A percentile compares a stretch with the other conserved stretches of the same genome.
These are phyloP conservation scores for Colostygia pectinataria DNA, from an alignment of 2,888 invertebrate species.

Conservation along the genomic window DNA sequence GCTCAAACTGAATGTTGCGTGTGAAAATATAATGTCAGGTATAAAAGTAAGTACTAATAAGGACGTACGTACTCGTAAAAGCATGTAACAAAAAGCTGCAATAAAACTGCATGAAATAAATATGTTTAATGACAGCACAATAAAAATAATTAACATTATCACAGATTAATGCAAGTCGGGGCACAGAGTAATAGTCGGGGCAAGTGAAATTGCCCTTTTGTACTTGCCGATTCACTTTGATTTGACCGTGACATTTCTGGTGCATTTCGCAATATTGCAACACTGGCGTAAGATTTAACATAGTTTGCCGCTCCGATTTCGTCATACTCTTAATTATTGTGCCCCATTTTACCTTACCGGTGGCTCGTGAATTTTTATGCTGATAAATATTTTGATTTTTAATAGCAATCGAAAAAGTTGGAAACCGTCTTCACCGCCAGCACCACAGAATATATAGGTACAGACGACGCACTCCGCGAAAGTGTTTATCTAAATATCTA, in stretches of 20 bases:
- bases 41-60: too few species aligned
- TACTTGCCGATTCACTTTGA: conserved; percentile 54
- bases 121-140: conserved; percentile 20
- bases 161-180: conserved; percentile 16
- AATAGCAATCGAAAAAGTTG: too few species aligned
- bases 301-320: conserved; percentile 63
- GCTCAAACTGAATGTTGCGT: too few species aligned
- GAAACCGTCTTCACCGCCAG: too few species aligned
- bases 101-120: conserved; percentile 32
- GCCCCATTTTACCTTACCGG: conserved; percentile 21
- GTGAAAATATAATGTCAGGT: too few species aligned
- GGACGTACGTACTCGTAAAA: too few species aligned
- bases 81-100: background rate
- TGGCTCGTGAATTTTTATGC: conserved; percentile 11
- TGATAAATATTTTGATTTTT: background rate
- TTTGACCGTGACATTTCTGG: conserved; percentile 72
- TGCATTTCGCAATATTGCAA: conserved; percentile 59
- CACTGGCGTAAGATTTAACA: conserved; percentile 50
- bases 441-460: too few species aligned
- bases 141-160: conserved; percentile 22
- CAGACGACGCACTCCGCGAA: too few species aligned
- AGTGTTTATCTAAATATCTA: too few species aligned
- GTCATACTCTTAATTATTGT: conserved; percentile 57
- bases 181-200: conserved; percentile 17
- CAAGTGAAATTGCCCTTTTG: conserved; percentile 55